Conservation (phyloP, 2,888 invertebrate genomes). For the Cantharis flavilabris region DNA sequence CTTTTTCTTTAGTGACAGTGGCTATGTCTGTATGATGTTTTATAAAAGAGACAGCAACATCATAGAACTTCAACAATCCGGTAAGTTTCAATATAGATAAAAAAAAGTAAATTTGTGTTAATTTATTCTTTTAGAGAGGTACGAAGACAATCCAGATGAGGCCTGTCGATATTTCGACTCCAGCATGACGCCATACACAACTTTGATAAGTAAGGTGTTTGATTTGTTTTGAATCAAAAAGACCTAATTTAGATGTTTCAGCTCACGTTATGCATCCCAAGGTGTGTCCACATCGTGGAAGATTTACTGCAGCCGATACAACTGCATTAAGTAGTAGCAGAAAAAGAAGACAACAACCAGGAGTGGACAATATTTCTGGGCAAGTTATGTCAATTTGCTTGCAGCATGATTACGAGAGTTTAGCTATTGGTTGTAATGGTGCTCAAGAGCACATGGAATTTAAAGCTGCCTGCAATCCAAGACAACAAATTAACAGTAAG, state of each 20-base stretch:
- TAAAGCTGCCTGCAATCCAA: slow-evolving; percentile 58
- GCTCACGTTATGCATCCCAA: slow-evolving; percentile 66
- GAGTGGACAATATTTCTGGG: slow-evolving; percentile 12
- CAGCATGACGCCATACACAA: slow-evolving; percentile 61
- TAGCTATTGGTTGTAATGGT: slow-evolving; percentile 64
- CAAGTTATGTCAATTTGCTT: slow-evolving; percentile 54
- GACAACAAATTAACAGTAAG: slow-evolving; percentile 57
- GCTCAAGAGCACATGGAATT: slow-evolving; percentile 65
- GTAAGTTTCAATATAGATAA: slow-evolving; percentile 35
- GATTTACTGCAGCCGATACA: slow-evolving; percentile 62
- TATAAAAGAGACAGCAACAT: slow-evolving; percentile 72
- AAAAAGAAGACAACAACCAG: slow-evolving; percentile 58
- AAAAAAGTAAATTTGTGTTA: neutral
- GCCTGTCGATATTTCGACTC: slow-evolving; percentile 65
- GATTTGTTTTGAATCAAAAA: neutral
- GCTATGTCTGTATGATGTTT: slow-evolving; percentile 78
- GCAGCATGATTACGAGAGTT: slow-evolving; percentile 60
- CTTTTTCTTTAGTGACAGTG: slow-evolving; percentile 69
- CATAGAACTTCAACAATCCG: slow-evolving; percentile 73
- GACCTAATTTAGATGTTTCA: slow-evolving; percentile 44
- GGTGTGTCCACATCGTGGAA: slow-evolving; percentile 71
- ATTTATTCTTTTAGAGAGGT: slow-evolving; percentile 42
- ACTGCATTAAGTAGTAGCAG: slow-evolving; percentile 47
- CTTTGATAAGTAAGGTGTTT: slow-evolving; percentile 67
- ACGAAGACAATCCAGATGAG: slow-evolving; percentile 66